Evolutionary conservation across 2,888 invertebrate genomes (phyloP).

Genomic region (Drosophila niveifrons): DNA sequence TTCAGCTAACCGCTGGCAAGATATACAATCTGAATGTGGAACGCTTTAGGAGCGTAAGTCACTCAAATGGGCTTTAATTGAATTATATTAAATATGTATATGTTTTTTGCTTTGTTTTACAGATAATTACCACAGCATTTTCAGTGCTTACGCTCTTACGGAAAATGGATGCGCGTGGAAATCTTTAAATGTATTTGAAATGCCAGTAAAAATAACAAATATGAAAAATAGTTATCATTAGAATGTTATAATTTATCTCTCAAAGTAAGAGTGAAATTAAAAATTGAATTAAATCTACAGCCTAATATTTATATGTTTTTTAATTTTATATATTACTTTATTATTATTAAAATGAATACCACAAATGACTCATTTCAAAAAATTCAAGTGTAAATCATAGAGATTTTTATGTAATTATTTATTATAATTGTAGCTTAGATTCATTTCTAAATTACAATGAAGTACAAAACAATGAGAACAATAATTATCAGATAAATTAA

Average conservation of each 20-base stretch:
- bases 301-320: too few species aligned
- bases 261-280: too few species aligned
- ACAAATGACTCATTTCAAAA: too few species aligned
- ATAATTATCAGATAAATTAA: not conserved
- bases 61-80: not conserved
- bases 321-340: too few species aligned
- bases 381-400: not conserved
- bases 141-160: slow-evolving; percentile 39
- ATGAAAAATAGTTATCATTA: too few species aligned
- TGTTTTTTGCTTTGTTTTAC: not conserved
- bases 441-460: too few species aligned
- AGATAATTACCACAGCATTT: slow-evolving; percentile 31
- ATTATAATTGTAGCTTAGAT: not conserved
- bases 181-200: not conserved
- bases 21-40: slow-evolving; percentile 72
- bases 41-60: slow-evolving; percentile 25
- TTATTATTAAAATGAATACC: too few species aligned
- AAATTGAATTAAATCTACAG: too few species aligned
- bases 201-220: not conserved
- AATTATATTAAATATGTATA: not conserved
- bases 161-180: slow-evolving; percentile 26
- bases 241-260: too few species aligned
- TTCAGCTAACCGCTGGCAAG: slow-evolving; percentile 77
- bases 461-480: too few species aligned
- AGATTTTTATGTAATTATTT: not conserved